A percentile compares a stretch with the other conserved stretches of the same genome.
phyloP scores from a whole-genome alignment of 2,113 vertebrate species.

The Myotis yumanensis region DNA sequence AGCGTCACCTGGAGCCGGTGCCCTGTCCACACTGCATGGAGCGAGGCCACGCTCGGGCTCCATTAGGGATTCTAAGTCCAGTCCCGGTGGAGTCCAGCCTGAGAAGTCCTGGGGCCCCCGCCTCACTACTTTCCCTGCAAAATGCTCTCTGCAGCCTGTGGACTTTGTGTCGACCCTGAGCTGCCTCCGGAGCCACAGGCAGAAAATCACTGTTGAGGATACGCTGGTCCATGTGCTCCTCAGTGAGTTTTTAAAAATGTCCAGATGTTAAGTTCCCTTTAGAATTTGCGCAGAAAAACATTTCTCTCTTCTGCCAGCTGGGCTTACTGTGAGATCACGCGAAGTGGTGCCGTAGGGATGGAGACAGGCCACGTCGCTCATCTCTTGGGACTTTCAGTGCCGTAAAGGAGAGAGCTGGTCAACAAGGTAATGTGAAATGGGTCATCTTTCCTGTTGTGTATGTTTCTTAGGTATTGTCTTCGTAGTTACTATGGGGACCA shows the following conservation, averaged over 20 bases:
- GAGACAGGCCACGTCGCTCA: neutral
- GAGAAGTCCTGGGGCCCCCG: neutral
- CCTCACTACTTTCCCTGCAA: neutral
- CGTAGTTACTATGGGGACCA: neutral
- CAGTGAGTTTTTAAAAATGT: neutral
- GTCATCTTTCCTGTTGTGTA: neutral
- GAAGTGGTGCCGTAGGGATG: neutral
- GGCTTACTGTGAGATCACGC: neutral
- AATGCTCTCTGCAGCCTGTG: neutral
- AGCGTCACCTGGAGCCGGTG: neutral
- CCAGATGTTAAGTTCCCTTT: neutral
- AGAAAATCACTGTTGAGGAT: slow-evolving; percentile 10
- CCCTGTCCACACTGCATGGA: neutral
- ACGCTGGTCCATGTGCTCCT: neutral
- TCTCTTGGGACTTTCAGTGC: neutral
- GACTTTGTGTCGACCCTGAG: neutral
- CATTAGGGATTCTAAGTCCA: neutral
- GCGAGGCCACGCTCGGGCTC: neutral
- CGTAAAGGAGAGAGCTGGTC: neutral
- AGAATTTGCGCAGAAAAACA: neutral
- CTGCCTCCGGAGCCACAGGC: neutral
- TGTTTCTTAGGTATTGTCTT: neutral
- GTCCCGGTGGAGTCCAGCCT: neutral
- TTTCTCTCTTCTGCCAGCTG: neutral
- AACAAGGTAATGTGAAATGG: neutral